Evolutionary conservation across 2,797 vertebrate species (phyloP), one percentile per base, ranked within the genome.

Genomic region (Morelia viridis): DNA sequence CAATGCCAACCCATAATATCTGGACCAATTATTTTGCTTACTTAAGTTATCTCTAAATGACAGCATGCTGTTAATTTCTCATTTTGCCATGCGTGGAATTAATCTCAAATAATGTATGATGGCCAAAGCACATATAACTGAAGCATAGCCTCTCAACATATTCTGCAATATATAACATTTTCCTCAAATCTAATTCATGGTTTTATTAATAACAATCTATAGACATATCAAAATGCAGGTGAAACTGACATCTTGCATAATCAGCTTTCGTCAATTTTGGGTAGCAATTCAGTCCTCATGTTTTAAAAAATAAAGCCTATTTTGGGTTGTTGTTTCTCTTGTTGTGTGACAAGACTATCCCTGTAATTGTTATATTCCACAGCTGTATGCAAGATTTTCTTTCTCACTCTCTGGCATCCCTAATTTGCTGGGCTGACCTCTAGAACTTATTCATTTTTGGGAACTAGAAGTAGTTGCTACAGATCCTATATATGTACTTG

Each of bases 21-120:
- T 60, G 90, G 62, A 83, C n/a, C 91, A 91, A 88, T 56, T 91
- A 76, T 87, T 91, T 76, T 91, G 68, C 86, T 91, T 91, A 22
- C 58, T 83, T 80, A 91, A 87, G 85, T 80, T 61, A 53, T 62
- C 91, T 88, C 56, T 88, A 88, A 91, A 88, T 83, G 68, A 68
- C 22, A 91, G 46, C 46, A 62, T 87, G 86, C 58, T 88, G n/a
- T 87, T 91, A 88, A 88, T 83, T 88, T 80, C 46, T 87, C 60
- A 83, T 83, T 91, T 56, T 91, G 90, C 87, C 90, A 89, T 57
- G 85, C n/a, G 57, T 56, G 86, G 86, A 41, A 83, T 28, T 41
- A 91, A 60, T 7, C 50, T 87, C 15, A 35, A 87, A 90, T 83
- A 91, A 62, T 88, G 80, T 28, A 83, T 80, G 56, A 88, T 56